Evolutionary conservation across 2,888 invertebrate species (phyloP).

Genomic region (Argyra leucocephala): DNA sequence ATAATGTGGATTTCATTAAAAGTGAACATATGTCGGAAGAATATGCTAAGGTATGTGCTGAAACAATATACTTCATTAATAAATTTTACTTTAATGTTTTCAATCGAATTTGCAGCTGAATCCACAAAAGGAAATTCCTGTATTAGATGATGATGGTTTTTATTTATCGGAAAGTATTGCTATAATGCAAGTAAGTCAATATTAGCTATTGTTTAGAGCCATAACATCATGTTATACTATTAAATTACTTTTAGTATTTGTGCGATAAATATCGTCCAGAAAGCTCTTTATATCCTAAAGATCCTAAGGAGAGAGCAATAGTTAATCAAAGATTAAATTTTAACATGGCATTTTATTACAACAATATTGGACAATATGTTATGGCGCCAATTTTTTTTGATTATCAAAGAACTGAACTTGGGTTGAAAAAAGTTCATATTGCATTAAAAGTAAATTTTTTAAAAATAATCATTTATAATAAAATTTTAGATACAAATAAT

Average conservation of each 20-base stretch:
- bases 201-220: no score
- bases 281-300: slow-evolving; percentile 61
- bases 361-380: slow-evolving; percentile 47
- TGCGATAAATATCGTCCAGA: no score
- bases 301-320: slow-evolving; percentile 58
- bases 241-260: slow-evolving; percentile 52
- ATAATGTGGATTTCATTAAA: no score
- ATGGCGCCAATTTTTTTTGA: slow-evolving; percentile 70
- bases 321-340: slow-evolving; percentile 73
- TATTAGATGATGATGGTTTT: no score
- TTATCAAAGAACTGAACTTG: slow-evolving; percentile 54
- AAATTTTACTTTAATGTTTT: not conserved
- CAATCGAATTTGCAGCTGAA: slow-evolving; percentile 51
- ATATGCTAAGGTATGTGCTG: slow-evolving; percentile 61
- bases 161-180: slow-evolving; percentile 70
- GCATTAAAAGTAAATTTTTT: slow-evolving; percentile 44
- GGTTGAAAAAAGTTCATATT: slow-evolving; percentile 59
- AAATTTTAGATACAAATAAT: no score
- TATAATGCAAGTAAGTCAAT: slow-evolving; percentile 40
- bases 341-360: slow-evolving; percentile 66
- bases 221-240: not conserved
- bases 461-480: no score
- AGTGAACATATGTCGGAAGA: slow-evolving; percentile 62
- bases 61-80: slow-evolving; percentile 9
- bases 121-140: slow-evolving; percentile 70